Evolutionary conservation across 2,888 invertebrate genomes (phyloP).

Genomic region (Polymixis flavicincta): DNA sequence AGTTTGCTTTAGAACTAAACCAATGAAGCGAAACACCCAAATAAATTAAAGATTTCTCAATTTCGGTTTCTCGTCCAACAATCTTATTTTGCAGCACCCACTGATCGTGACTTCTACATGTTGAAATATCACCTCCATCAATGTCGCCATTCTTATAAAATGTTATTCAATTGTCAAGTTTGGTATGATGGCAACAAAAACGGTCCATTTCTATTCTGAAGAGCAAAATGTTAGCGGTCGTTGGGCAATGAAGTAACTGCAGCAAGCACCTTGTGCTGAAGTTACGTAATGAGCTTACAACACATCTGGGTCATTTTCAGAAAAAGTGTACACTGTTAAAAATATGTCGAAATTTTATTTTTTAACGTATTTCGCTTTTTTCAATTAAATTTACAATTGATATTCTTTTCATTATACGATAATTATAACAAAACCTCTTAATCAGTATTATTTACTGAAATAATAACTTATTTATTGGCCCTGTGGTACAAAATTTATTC

Average conservation of each 20-base stretch:
- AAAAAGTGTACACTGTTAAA: too few relatives aligned
- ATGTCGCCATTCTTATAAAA: background rate
- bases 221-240: constrained; percentile 7
- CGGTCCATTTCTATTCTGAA: constrained; percentile 22
- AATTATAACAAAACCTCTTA: too few relatives aligned
- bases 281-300: constrained; percentile 19
- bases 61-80: constrained; percentile 1
- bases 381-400: too few relatives aligned
- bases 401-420: too few relatives aligned
- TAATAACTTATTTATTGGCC: too few relatives aligned
- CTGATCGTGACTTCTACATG: constrained; percentile 12
- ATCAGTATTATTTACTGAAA: too few relatives aligned
- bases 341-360: too few relatives aligned
- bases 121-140: constrained; percentile 29
- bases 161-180: constrained; percentile 32
- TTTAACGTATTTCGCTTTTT: too few relatives aligned
- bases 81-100: constrained; percentile 2
- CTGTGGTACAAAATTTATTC: too few relatives aligned
- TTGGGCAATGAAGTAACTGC: constrained; percentile 20
- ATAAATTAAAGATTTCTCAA: constrained; percentile 18
- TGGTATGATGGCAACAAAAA: constrained; percentile 31
- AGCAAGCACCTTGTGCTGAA: constrained; percentile 5
- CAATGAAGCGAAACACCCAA: constrained; percentile 18
- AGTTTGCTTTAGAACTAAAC: constrained; percentile 6
- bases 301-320: too few relatives aligned